These are phyloP conservation scores for Chouioia cunea DNA, from an alignment of 2,888 invertebrate genomes.

Conservation along the genomic window DNA sequence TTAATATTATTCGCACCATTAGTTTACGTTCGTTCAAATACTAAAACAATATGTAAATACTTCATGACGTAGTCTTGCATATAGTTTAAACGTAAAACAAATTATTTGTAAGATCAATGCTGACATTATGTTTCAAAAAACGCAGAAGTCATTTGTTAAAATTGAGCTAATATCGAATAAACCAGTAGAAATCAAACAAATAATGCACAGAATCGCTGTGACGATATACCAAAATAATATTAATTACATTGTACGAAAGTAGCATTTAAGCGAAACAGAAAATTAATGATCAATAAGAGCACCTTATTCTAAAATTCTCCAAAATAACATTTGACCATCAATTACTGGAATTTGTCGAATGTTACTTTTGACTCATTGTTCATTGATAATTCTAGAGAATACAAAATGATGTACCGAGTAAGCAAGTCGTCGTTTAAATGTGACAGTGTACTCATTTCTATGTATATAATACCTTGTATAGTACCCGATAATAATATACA, in stretches of 20 bases:
- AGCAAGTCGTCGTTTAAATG: conserved; percentile 56
- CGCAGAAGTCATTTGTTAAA: conserved; percentile 8
- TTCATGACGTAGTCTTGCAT: conserved; percentile 33
- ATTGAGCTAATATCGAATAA: conserved; percentile 41
- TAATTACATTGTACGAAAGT: conserved; percentile 54
- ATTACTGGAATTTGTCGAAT: not conserved
- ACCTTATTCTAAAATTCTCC: conserved; percentile 44
- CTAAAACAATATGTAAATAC: conserved; percentile 41
- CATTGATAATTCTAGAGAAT: conserved; percentile 32
- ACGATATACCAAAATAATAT: conserved; percentile 68
- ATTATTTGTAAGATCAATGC: conserved; percentile 34
- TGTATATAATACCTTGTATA: conserved; percentile 65
- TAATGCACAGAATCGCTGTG: conserved; percentile 66
- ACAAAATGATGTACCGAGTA: conserved; percentile 50
- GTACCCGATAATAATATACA: conserved; percentile 57
- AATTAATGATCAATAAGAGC: conserved; percentile 47
- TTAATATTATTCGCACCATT: conserved; percentile 25
- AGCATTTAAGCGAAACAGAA: conserved; percentile 51
- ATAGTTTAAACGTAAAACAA: conserved; percentile 38
- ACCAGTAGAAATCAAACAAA: conserved; percentile 62
- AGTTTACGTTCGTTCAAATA: conserved; percentile 18
- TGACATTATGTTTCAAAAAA: conserved; percentile 20
- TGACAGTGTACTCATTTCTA: conserved; percentile 58
- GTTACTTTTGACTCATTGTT: conserved; percentile 13
- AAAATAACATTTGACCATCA: conserved; percentile 34